phyloP scores from a whole-genome alignment of 2,797 vertebrate species.

The Syngnathus acus region DNA sequence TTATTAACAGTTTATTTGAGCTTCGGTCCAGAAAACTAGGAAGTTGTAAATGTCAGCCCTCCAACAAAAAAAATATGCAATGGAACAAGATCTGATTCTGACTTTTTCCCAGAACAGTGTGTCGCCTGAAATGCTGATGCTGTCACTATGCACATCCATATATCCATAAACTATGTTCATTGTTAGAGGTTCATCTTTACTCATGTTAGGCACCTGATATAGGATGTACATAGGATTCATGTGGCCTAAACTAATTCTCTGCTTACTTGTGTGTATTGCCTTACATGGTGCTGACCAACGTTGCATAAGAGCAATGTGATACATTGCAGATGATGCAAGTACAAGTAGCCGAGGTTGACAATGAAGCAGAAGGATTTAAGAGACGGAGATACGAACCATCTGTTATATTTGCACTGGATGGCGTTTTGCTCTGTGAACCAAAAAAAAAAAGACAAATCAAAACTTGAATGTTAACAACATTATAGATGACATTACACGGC shows the following conservation, averaged over 20 bases:
- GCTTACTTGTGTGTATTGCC: not conserved
- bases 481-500: not conserved
- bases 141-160: not conserved
- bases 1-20: not conserved
- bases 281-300: not conserved
- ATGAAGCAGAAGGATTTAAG: not conserved
- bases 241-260: not conserved
- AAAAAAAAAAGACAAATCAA: conserved; percentile 10
- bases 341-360: not conserved
- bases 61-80: no score
- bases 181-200: not conserved
- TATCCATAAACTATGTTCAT: no score
- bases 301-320: not conserved
- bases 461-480: not conserved
- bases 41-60: no score
- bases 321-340: not conserved
- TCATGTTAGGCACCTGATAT: not conserved
- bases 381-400: conserved; percentile 54
- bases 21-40: no score
- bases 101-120: not conserved
- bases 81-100: no score
- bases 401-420: conserved; percentile 24
- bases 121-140: not conserved
- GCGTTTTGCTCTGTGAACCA: conserved; percentile 50
- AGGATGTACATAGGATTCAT: not conserved